Evolutionary conservation across 2,888 invertebrate species (phyloP).

Genomic region (Agrypnus murinus): DNA sequence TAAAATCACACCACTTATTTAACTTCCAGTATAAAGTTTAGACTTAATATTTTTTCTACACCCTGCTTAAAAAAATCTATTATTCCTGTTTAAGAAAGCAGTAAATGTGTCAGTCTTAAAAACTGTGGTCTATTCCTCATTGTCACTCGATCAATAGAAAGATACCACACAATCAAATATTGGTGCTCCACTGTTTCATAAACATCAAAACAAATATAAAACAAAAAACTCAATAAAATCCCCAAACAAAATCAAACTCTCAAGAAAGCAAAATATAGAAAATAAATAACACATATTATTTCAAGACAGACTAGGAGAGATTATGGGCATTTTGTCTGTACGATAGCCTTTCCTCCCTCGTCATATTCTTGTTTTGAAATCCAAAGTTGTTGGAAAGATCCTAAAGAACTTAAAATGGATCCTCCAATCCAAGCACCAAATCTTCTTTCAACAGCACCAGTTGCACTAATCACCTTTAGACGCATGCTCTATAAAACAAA

Average conservation of each 20-base stretch:
- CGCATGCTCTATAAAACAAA: conserved; percentile 75
- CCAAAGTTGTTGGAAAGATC: conserved; percentile 87
- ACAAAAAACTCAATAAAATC: not conserved
- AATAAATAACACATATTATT: conserved; percentile 12
- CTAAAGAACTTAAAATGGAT: conserved; percentile 82
- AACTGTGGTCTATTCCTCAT: too few species aligned
- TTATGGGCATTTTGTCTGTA: conserved; percentile 68
- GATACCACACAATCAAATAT: not conserved
- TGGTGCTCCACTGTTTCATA: too few species aligned
- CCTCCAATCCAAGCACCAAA: conserved; percentile 87
- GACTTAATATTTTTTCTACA: not conserved
- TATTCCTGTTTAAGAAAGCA: not conserved
- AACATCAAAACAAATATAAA: conserved; percentile 4
- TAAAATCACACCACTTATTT: too few species aligned
- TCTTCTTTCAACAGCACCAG: conserved; percentile 78
- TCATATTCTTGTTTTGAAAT: conserved; percentile 85
- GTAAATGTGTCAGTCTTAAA: conserved; percentile 2
- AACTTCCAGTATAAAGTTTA: too few species aligned
- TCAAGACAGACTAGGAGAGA: conserved; percentile 18
- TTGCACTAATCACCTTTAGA: conserved; percentile 79
- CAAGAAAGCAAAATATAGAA: conserved; percentile 5
- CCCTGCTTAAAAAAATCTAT: not conserved
- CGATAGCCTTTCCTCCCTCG: conserved; percentile 78
- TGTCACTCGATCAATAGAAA: not conserved
- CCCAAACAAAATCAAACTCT: not conserved